Evolutionary conservation across 2,113 vertebrate species (phyloP).

Genomic region (Oxyura jamaicensis): DNA sequence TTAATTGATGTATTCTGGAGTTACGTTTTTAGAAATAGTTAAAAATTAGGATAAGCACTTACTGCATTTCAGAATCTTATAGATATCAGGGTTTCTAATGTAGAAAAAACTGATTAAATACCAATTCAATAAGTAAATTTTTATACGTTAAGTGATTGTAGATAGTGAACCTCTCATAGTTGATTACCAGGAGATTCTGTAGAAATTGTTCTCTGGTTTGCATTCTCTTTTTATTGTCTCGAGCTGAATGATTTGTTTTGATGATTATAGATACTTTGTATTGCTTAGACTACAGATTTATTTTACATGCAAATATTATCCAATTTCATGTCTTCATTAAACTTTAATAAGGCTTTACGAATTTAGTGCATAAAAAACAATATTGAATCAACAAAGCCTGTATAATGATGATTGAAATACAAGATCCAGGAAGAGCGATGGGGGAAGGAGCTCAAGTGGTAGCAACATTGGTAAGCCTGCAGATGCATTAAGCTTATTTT

Average conservation of each 20-base stretch:
- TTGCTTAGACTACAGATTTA: slow-evolving; percentile 61
- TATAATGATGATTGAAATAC: slow-evolving; percentile 62
- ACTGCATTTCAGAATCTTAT: not conserved
- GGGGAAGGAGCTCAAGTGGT: not conserved
- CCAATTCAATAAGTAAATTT: not conserved
- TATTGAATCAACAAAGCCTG: slow-evolving; percentile 55
- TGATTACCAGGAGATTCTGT: not conserved
- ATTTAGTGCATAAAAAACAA: slow-evolving; percentile 38
- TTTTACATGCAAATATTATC: slow-evolving; percentile 68
- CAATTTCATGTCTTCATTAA: slow-evolving; percentile 62
- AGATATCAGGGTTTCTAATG: not conserved
- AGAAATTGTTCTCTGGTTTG: not conserved
- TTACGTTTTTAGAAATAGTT: not conserved
- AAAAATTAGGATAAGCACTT: not conserved
- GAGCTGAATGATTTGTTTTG: slow-evolving; percentile 54
- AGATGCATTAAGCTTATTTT: not conserved
- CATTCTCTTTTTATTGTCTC: slow-evolving; percentile 31
- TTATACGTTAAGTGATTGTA: not conserved
- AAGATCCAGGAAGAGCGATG: not conserved
- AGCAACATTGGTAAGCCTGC: not conserved
- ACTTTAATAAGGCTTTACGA: slow-evolving; percentile 58
- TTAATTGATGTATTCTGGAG: not conserved
- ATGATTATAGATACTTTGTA: slow-evolving; percentile 56
- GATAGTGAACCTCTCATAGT: not conserved
- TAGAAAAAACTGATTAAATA: not conserved